phyloP scores from a whole-genome alignment of 1,140 invertebrate genomes.

The Diachasma alloeum region DNA sequence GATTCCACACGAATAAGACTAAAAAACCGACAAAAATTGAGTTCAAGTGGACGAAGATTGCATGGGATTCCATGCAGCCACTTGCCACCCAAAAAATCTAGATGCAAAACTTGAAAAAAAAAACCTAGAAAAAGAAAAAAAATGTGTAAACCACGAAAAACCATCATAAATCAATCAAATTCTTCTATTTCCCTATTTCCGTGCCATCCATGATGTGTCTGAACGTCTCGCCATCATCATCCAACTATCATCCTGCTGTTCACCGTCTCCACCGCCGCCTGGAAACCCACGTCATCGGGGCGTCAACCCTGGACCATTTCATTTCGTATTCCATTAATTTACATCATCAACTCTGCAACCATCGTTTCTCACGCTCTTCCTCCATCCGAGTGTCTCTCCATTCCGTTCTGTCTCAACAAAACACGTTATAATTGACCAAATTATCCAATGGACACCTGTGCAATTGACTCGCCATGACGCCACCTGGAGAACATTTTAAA shows the following conservation, averaged over 20 bases:
- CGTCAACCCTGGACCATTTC: background rate
- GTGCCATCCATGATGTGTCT: constrained; percentile 44
- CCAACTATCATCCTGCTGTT: constrained; percentile 27
- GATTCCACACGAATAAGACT: background rate
- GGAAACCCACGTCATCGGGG: constrained; percentile 25
- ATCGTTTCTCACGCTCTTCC: constrained; percentile 22
- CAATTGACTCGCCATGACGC: background rate
- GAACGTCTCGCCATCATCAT: constrained; percentile 31
- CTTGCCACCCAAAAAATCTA: background rate
- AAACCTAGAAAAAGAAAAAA: too few relatives aligned
- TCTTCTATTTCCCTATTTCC: constrained; percentile 65
- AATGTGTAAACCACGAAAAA: background rate
- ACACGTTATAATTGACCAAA: background rate
- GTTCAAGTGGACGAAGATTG: background rate
- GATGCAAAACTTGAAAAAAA: too few relatives aligned
- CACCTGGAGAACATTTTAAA: background rate
- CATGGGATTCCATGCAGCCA: background rate
- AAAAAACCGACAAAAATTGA: background rate
- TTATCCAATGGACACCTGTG: background rate
- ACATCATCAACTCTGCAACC: constrained; percentile 16
- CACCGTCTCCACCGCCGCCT: constrained; percentile 28
- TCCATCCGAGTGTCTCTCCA: constrained; percentile 8
- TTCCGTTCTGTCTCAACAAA: background rate
- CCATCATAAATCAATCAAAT: constrained; percentile 54
- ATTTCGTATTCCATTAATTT: background rate